A percentile compares a stretch with the other conserved stretches of the same genome.
Evolutionary conservation across 2,113 vertebrate genomes (phyloP).

Genomic region (Vulpes lagopus): DNA sequence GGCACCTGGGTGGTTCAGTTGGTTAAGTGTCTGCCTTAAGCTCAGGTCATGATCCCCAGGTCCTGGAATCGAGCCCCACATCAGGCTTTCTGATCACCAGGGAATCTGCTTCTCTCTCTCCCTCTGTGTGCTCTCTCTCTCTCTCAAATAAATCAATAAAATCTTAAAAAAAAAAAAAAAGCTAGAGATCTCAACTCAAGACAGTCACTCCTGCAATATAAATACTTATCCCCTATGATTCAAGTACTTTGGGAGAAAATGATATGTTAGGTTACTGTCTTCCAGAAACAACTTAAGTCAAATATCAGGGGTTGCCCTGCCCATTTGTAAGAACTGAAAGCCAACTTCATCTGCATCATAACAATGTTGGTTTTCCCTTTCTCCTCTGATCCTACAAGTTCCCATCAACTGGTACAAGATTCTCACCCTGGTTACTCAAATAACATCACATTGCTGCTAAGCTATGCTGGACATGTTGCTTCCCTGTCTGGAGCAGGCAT

Average conservation of each 20-base stretch:
- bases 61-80: too few relatives aligned
- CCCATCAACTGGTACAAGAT: not conserved
- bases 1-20: too few relatives aligned
- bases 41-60: too few relatives aligned
- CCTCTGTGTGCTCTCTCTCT: too few relatives aligned
- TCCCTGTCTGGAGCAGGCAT: not conserved
- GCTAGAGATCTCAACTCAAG: not conserved
- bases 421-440: not conserved
- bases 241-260: not conserved
- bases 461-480: too few relatives aligned
- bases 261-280: not conserved
- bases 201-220: not conserved
- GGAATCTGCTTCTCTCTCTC: too few relatives aligned
- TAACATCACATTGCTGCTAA: not conserved
- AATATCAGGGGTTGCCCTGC: not conserved
- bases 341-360: not conserved
- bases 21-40: too few relatives aligned
- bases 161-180: too few relatives aligned
- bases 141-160: too few relatives aligned
- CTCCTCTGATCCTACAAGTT: not conserved
- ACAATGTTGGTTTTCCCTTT: too few relatives aligned
- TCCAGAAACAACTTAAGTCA: not conserved
- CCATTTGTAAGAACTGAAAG: not conserved
- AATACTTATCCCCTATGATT: not conserved
- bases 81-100: too few relatives aligned